A percentile compares a stretch with the other conserved stretches of the same genome.
These are phyloP conservation scores for Ibidorhyncha struthersii DNA, from an alignment of 2,113 vertebrate species.

Conservation along the genomic window DNA sequence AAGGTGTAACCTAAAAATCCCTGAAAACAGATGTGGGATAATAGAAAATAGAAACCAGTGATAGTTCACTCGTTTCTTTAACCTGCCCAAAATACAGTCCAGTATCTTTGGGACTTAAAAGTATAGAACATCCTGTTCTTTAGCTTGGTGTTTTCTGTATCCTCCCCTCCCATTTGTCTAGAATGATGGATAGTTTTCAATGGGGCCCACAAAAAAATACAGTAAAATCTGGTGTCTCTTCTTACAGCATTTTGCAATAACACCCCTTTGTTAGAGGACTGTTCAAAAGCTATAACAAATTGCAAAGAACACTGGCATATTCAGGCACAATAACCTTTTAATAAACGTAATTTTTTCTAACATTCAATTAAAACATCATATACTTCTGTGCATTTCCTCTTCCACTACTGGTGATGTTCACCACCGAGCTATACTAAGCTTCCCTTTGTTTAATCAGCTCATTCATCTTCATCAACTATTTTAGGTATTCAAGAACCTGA, in stretches of 20 bases:
- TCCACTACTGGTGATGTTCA: neutral
- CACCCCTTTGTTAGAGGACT: neutral
- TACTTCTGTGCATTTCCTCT: neutral
- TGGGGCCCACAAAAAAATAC: neutral
- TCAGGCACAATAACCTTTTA: neutral
- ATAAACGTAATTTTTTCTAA: slow-evolving; percentile 22
- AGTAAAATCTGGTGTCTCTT: neutral
- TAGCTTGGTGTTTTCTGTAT: neutral
- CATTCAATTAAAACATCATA: neutral
- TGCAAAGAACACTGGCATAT: neutral
- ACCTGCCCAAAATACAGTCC: neutral
- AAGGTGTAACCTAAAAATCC: neutral
- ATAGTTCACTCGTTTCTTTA: neutral
- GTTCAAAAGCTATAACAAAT: neutral
- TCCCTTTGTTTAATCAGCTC: slow-evolving; percentile 14
- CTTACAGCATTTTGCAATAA: neutral
- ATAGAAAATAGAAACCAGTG: no score
- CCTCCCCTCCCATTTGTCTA: neutral
- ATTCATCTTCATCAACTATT: slow-evolving; percentile 9
- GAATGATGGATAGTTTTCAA: neutral
- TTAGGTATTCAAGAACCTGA: neutral
- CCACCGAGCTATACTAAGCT: slow-evolving; percentile 1
- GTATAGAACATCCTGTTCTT: neutral
- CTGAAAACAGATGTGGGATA: neutral
- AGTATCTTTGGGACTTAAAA: neutral